Evolutionary conservation across 2,888 invertebrate species (phyloP).

Genomic region (Phyto melanocephala): DNA sequence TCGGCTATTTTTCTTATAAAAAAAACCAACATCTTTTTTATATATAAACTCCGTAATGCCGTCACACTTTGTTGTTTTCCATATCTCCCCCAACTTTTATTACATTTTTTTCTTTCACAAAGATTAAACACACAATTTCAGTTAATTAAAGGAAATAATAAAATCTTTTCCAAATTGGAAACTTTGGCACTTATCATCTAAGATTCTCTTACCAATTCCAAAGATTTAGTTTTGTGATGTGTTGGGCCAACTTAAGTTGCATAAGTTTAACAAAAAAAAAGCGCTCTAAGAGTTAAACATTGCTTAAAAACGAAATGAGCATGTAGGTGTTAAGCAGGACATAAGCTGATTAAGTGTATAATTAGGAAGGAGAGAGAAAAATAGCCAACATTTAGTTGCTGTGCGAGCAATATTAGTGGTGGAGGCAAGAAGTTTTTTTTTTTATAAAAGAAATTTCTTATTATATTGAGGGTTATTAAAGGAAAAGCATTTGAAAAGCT

Average conservation of each 20-base stretch:
- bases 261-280: too few relatives aligned
- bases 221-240: neutral
- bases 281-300: conserved; percentile 18
- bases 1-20: too few relatives aligned
- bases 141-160: neutral
- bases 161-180: neutral
- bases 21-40: too few relatives aligned
- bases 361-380: neutral
- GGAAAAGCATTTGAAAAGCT: neutral
- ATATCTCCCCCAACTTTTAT: too few relatives aligned
- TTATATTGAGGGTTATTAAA: neutral
- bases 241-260: neutral
- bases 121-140: too few relatives aligned
- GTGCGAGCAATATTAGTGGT: neutral
- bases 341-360: conserved; percentile 10
- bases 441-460: too few relatives aligned
- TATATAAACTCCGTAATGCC: too few relatives aligned
- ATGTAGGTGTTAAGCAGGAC: conserved; percentile 3
- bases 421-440: neutral
- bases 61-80: too few relatives aligned
- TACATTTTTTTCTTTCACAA: too few relatives aligned
- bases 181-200: neutral
- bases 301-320: neutral
- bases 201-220: neutral
- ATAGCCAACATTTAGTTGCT: neutral